These are phyloP conservation scores for Gallinago jamesoni DNA, from an alignment of 2,113 vertebrate species.

Conservation along the genomic window DNA sequence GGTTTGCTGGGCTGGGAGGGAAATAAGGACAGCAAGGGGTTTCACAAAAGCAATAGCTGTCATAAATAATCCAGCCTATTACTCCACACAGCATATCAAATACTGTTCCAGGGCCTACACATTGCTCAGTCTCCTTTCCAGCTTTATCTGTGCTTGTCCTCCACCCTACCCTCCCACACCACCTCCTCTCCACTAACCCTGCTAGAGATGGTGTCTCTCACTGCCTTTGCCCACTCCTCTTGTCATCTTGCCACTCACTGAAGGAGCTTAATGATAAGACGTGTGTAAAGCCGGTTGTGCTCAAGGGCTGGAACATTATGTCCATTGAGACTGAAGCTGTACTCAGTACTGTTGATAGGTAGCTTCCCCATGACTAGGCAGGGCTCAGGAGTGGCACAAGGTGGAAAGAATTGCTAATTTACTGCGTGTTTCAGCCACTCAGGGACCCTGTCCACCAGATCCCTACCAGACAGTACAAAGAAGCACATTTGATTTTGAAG, in stretches of 20 bases:
- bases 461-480: not conserved
- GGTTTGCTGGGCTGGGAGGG: not conserved
- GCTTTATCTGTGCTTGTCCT: not conserved
- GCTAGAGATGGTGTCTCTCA: not conserved
- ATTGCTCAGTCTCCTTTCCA: not conserved
- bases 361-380: not conserved
- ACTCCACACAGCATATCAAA: not conserved
- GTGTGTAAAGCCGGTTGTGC: not conserved
- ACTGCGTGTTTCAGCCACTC: not conserved
- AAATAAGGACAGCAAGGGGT: not conserved
- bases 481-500: not conserved
- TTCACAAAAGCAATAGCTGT: not conserved
- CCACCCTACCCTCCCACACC: not conserved
- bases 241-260: not conserved
- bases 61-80: not conserved
- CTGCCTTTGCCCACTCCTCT: not conserved
- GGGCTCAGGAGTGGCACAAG: not conserved
- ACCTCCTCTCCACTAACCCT: not conserved
- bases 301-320: not conserved
- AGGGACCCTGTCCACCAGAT: not conserved
- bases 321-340: not conserved
- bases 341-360: not conserved
- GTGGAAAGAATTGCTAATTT: not conserved
- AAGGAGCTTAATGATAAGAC: not conserved
- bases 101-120: not conserved